Evolutionary conservation across 2,888 invertebrate genomes (phyloP).

Genomic region (Andrena camellia): DNA sequence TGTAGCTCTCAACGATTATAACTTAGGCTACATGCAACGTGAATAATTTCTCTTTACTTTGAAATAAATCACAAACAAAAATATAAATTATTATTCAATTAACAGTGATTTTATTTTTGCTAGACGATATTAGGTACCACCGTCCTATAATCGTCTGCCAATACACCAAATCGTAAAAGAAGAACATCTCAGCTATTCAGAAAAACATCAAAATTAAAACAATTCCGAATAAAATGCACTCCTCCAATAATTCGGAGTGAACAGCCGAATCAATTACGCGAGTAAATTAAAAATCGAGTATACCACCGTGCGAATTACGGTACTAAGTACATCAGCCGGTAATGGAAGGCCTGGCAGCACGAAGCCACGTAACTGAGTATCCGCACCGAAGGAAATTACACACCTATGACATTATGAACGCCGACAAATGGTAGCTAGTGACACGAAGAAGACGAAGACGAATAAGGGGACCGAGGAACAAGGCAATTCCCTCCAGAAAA

Average conservation of each 20-base stretch:
- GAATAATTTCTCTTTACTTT: too few species aligned
- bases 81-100: too few species aligned
- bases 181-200: background rate
- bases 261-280: background rate
- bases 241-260: slow-evolving; percentile 3
- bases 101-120: too few species aligned
- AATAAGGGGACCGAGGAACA: slow-evolving; percentile 16
- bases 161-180: too few species aligned
- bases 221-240: background rate
- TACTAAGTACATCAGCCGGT: slow-evolving; percentile 9
- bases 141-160: too few species aligned
- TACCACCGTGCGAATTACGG: background rate
- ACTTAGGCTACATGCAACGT: too few species aligned
- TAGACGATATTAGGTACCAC: too few species aligned
- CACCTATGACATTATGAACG: slow-evolving; percentile 36
- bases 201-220: background rate
- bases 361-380: slow-evolving; percentile 11
- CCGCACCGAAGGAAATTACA: slow-evolving; percentile 34
- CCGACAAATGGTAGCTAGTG: slow-evolving; percentile 30
- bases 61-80: too few species aligned
- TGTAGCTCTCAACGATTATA: too few species aligned
- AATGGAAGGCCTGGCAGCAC: background rate
- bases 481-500: slow-evolving; percentile 51
- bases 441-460: slow-evolving; percentile 7
- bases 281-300: slow-evolving; percentile 16